Base-by-base conservation (phyloP, 1,140 invertebrate species). In the Reticulitermes speratus region DNA sequence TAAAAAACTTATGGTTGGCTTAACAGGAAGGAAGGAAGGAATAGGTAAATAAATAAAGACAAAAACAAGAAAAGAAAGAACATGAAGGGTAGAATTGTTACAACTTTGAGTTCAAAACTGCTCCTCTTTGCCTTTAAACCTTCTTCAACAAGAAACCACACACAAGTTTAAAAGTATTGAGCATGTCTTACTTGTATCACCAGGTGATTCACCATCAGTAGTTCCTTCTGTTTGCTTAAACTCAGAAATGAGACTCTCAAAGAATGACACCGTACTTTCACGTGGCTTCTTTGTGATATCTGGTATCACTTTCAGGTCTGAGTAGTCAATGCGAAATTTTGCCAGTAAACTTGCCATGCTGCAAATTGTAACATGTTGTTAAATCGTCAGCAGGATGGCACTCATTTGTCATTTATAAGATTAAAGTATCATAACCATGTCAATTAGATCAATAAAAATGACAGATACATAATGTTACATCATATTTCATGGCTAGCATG, bases 311-410 rank as follows among this genome's bases (percentile, higher is more conserved):
- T 95, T 96, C 86, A 99, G 92, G 87, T 98, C 97, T 0, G 97
- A 97, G 91, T 97, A 99, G 91, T 99, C 97, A 88, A 99, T 99
- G 83, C 98, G 94, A 91, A 99, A 99, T 92, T 99, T 99, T 0
- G 97, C 96, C 52, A 99, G 91, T 25, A 99, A 92, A 88, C 97
- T 98, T 21, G 97, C 98, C 97, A 99, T 98, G 87, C 96, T 97
- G 89, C 21, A 92, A 91, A 88, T 87, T 87, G 88, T 48, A 44
- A 38, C 30, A 3, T 45, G 25, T 5, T 55, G 14, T 55, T 55
- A 55, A 16, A 55, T 55, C 30, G 3, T 23, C 30, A 3, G 30
- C 14, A 38, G 6, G 6, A 32, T 82, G 12, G 30, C 23, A 23
- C 30, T 82, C 9, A 82, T 23, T 32, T 9, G 14, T 55, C 52